A percentile compares a stretch with the other conserved stretches of the same genome.
phyloP scores from a whole-genome alignment of 2,797 vertebrate species.

The Lophotriccus pileatus region DNA sequence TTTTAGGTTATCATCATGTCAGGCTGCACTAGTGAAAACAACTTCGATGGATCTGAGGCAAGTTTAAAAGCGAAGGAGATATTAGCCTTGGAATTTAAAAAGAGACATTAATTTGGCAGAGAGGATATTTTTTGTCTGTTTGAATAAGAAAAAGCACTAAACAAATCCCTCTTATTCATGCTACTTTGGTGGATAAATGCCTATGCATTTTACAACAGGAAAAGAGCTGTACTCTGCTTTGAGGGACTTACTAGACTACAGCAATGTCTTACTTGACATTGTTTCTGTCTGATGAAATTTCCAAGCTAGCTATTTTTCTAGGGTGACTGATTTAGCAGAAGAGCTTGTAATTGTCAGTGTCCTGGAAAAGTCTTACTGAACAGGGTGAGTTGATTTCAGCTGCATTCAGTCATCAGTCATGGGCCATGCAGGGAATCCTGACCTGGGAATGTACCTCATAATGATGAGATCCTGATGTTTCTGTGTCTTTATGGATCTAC shows the following conservation, averaged over 20 bases:
- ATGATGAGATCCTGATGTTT: slow-evolving; percentile 50
- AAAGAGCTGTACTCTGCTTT: background rate
- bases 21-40: slow-evolving; percentile 36
- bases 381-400: background rate
- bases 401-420: background rate
- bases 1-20: slow-evolving; percentile 45
- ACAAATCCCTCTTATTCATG: background rate
- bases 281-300: background rate
- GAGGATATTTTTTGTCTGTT: slow-evolving; percentile 12
- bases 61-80: slow-evolving; percentile 48
- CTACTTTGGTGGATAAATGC: background rate
- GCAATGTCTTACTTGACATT: background rate
- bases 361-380: background rate
- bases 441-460: background rate
- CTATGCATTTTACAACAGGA: background rate
- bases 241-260: background rate
- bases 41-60: slow-evolving; percentile 61
- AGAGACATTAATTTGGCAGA: slow-evolving; percentile 24
- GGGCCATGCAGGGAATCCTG: background rate
- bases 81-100: slow-evolving; percentile 34
- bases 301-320: background rate
- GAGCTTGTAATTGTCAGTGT: background rate
- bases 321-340: background rate
- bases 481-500: background rate
- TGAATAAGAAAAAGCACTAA: slow-evolving; percentile 26